A percentile compares a stretch with the other conserved stretches of the same genome.
Conservation (phyloP, 2,113 vertebrate genomes). For the Sylvietta virens region DNA sequence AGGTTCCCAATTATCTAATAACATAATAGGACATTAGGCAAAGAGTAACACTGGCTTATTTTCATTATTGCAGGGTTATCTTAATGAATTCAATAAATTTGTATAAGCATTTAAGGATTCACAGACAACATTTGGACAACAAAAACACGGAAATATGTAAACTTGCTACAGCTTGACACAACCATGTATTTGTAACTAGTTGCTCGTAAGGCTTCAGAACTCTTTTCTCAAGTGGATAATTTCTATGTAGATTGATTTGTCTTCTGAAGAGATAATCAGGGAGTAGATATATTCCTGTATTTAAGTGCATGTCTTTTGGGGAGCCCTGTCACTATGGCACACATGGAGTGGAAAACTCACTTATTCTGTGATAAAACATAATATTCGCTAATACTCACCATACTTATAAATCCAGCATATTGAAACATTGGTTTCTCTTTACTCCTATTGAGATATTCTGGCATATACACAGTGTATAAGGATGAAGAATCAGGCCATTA, state of each 20-base stretch:
- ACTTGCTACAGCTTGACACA: neutral
- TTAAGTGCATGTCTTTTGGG: neutral
- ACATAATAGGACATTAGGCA: neutral
- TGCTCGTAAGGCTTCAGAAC: neutral
- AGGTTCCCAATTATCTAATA: neutral
- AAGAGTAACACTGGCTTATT: neutral
- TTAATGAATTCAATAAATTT: neutral
- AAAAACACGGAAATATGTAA: neutral
- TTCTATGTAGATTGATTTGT: neutral
- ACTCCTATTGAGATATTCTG: neutral
- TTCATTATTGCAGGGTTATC: neutral
- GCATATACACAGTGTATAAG: neutral
- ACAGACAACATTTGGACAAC: neutral
- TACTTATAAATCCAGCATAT: neutral
- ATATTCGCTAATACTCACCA: neutral
- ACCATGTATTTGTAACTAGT: neutral
- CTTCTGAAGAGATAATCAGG: neutral
- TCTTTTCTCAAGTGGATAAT: neutral
- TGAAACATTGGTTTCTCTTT: neutral
- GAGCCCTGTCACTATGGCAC: neutral
- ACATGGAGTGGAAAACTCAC: neutral
- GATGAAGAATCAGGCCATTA: slow-evolving; percentile 1
- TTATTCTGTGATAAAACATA: neutral
- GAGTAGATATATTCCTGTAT: neutral
- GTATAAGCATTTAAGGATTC: neutral